Evolutionary conservation across 1,140 invertebrate species (phyloP), one percentile per base, ranked within the genome.

Genomic region (Aphelinus certus): DNA sequence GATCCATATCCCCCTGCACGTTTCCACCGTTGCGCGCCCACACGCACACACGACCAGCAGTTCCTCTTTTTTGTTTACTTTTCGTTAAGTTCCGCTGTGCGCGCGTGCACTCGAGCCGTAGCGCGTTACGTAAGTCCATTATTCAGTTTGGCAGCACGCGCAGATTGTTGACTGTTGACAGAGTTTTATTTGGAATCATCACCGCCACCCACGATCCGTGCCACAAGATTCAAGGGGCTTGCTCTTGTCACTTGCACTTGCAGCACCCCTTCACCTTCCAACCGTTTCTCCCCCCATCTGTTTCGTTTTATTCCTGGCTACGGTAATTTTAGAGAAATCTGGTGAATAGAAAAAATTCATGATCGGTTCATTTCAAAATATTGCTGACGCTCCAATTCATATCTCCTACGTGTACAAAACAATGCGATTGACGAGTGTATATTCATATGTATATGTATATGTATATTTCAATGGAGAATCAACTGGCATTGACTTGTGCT

Each of bases 141-240:
- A 68, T 68, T 68, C 49, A 47, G 55, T 10, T 58, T 9, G 55
- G 9, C 66, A 6, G n/a, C 5, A 10, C 3, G 3, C 3, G n/a
- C 3, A 58, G 57, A n/a, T 10, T 51, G 51, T 7, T 43, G 51
- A 55, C 56, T 66, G 51, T 66, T 66, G 64, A 66, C 64, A 66
- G 56, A 66, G 51, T 66, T 66, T 55, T 66, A 55, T 68, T 68
- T 42, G 56, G 46, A n/a, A 46, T 42, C 42, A 9, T 67, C 26
- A 6, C 10, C 51, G n/a, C 56, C 26, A 45, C 46, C 51, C 53
- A 45, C 53, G n/a, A 67, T 7, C 43, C 56, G 3, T 6, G 3
- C 26, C 26, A 26, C 26, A 26, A 26, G 26, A 26, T 26, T 26
- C 26, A 26, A 26, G 26, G 26, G 26, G 26, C 26, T 26, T 26